A percentile compares a stretch with the other conserved stretches of the same genome.
Conservation (phyloP, 2,888 invertebrate genomes). For the Nebria brevicollis region DNA sequence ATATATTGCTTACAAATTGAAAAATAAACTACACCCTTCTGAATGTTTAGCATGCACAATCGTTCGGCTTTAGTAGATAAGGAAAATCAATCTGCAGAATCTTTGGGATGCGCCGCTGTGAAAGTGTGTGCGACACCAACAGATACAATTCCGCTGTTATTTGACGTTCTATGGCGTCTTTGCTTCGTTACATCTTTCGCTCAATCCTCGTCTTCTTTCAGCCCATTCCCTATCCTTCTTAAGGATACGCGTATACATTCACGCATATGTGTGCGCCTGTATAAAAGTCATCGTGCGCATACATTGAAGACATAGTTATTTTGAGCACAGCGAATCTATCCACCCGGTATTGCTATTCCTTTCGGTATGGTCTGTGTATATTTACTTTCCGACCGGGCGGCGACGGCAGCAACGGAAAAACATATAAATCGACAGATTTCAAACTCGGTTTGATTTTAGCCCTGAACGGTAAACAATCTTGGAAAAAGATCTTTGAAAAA, state of each 20-base stretch:
- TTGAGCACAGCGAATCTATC: constrained; percentile 9
- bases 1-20: too few species aligned
- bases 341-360: not conserved
- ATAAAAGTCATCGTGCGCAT: not conserved
- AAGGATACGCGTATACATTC: not conserved
- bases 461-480: constrained; percentile 44
- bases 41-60: not conserved
- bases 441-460: constrained; percentile 45
- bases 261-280: not conserved
- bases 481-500: constrained; percentile 45
- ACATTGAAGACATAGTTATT: constrained; percentile 7
- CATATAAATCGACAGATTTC: constrained; percentile 46
- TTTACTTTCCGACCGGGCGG: constrained; percentile 32
- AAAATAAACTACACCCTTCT: not conserved
- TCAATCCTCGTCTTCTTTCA: not conserved
- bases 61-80: not conserved
- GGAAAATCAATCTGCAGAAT: not conserved
- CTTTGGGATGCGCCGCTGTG: not conserved
- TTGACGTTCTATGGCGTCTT: constrained; percentile 11
- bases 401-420: constrained; percentile 30
- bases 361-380: constrained; percentile 15
- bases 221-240: not conserved
- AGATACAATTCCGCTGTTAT: constrained; percentile 6
- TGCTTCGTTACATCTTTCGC: not conserved
- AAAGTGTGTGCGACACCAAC: not conserved